Percentiles rank a stretch among this genome's conserved stretches.
Conservation (phyloP, 2,888 invertebrate genomes). For the Merodon equestris region DNA sequence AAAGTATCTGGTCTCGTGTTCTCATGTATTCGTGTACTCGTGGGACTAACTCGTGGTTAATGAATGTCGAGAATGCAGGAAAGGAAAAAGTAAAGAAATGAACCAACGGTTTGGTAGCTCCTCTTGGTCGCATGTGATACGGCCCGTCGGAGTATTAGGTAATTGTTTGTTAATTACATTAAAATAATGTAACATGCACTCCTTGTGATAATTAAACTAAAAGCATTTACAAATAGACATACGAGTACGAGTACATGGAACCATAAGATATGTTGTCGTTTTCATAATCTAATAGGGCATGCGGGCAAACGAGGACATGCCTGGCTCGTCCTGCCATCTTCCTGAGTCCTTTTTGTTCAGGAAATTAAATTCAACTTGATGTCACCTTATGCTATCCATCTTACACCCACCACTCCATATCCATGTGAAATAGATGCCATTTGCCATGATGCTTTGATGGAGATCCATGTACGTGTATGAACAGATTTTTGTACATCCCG, state of each 20-base stretch:
- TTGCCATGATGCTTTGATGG: neutral
- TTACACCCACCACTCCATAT: too few species aligned
- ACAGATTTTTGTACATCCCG: constrained; percentile 26
- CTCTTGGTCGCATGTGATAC: constrained; percentile 12
- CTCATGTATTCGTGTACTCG: neutral
- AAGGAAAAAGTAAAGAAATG: too few species aligned
- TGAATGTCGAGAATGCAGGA: constrained; percentile 9
- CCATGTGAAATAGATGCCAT: too few species aligned
- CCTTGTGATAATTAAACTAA: constrained; percentile 54
- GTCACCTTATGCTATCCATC: constrained; percentile 27
- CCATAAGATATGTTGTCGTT: constrained; percentile 8
- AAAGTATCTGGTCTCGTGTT: constrained; percentile 4
- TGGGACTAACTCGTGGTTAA: constrained; percentile 13
- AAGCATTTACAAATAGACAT: constrained; percentile 2
- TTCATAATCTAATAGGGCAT: constrained; percentile 35
- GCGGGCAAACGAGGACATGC: constrained; percentile 45
- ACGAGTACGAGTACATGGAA: neutral
- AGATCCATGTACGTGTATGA: constrained; percentile 34
- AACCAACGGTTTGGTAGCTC: neutral
- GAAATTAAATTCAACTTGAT: constrained; percentile 59
- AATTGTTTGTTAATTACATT: constrained; percentile 63
- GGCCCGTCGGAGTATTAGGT: constrained; percentile 36
- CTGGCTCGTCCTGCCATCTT: constrained; percentile 47
- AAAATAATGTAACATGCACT: constrained; percentile 60
- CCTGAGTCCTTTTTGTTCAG: constrained; percentile 42